Percentiles rank a stretch among this genome's conserved stretches.
These are phyloP conservation scores for Thermophis baileyi DNA, from an alignment of 2,113 vertebrate species.

Conservation along the genomic window DNA sequence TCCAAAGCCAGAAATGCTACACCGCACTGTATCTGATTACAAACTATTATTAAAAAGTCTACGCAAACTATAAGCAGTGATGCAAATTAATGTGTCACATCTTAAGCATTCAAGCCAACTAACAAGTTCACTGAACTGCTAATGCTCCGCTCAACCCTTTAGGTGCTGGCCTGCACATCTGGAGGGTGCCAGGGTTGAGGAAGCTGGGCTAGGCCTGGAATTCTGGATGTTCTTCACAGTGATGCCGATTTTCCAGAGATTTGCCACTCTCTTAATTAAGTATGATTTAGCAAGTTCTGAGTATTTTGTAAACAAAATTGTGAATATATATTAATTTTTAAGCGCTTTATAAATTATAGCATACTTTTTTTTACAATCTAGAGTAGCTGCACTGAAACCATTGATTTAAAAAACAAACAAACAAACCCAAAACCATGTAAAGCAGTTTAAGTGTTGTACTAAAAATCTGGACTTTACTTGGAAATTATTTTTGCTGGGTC, in stretches of 20 bases:
- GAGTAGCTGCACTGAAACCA: neutral
- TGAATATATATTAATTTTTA: neutral
- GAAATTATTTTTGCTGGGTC: neutral
- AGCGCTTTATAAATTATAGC: neutral
- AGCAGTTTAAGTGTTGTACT: neutral
- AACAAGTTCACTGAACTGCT: neutral
- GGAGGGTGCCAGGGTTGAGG: neutral
- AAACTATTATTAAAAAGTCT: neutral
- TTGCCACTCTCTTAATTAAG: neutral
- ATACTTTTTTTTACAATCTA: neutral
- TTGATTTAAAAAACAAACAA: neutral
- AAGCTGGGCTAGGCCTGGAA: neutral
- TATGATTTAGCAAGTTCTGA: neutral
- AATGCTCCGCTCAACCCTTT: neutral
- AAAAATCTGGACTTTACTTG: neutral
- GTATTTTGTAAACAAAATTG: neutral
- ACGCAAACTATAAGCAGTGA: neutral
- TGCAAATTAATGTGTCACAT: neutral
- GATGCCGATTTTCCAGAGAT: neutral
- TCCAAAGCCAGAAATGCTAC: neutral
- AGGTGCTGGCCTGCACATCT: neutral
- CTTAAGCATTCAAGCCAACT: neutral
- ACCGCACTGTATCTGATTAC: neutral
- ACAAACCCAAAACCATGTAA: neutral
- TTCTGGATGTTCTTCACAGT: neutral